phyloP scores from a whole-genome alignment of 1,140 invertebrate species.

The Probaryconus sp. region DNA sequence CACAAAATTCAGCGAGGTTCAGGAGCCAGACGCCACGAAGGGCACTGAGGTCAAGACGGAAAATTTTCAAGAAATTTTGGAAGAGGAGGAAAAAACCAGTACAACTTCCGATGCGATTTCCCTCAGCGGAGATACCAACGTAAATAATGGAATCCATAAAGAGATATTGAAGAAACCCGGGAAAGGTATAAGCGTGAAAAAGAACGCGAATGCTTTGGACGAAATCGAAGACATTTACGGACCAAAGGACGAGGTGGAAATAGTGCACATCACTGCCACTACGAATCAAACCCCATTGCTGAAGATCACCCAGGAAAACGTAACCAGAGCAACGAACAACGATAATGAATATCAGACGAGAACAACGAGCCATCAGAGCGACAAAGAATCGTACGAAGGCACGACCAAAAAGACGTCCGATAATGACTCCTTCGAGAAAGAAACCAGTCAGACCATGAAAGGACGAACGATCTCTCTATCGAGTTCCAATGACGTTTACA shows the following conservation, averaged over 20 bases:
- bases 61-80: constrained; percentile 44
- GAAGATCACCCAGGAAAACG: constrained; percentile 47
- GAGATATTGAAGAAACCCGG: constrained; percentile 14
- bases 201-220: constrained; percentile 41
- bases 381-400: neutral
- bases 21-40: constrained; percentile 13
- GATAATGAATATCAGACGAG: constrained; percentile 2
- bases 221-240: constrained; percentile 23
- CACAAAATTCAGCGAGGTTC: constrained; percentile 15
- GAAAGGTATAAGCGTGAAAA: constrained; percentile 19
- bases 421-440: neutral
- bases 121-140: constrained; percentile 69
- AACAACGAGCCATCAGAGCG: neutral
- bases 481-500: constrained; percentile 14
- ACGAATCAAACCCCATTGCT: constrained; percentile 44
- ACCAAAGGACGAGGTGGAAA: constrained; percentile 69
- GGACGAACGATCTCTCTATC: constrained; percentile 67
- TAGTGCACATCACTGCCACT: constrained; percentile 56
- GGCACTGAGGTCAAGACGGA: constrained; percentile 20
- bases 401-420: no score
- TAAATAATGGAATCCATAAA: constrained; percentile 63
- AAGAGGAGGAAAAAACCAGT: constrained; percentile 29
- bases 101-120: constrained; percentile 57
- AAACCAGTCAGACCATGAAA: constrained; percentile 52
- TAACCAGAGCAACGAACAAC: neutral